A percentile compares a stretch with the other conserved stretches of the same genome.
Conservation (phyloP, 2,113 vertebrate genomes). For the Aspidoscelis tigris region DNA sequence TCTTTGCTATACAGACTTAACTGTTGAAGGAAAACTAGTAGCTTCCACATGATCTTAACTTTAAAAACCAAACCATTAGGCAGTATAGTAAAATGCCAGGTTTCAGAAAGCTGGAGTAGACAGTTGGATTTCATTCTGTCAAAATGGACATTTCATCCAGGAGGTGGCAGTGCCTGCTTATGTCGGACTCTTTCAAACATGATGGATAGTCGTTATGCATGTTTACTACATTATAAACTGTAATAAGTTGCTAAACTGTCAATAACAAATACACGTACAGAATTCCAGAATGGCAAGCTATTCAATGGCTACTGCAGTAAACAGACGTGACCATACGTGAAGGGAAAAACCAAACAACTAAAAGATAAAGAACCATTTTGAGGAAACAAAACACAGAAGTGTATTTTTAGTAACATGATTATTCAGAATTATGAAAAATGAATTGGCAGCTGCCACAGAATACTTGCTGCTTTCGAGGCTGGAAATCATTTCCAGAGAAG, state of each 20-base stretch:
- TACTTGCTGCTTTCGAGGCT: not conserved
- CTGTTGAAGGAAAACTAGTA: too few species aligned
- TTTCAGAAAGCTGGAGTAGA: not conserved
- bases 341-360: conserved; percentile 50
- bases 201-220: not conserved
- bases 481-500: rapidly evolving
- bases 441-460: not conserved
- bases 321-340: conserved; percentile 29
- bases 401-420: conserved; percentile 55
- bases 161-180: conserved; percentile 39
- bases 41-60: too few species aligned
- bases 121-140: not conserved
- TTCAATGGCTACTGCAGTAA: conserved; percentile 28
- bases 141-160: conserved; percentile 42
- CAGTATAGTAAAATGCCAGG: not conserved
- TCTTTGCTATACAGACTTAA: not conserved
- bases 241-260: not conserved
- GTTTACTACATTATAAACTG: not conserved
- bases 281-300: not conserved
- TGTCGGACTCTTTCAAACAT: not conserved
- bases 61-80: too few species aligned
- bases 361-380: conserved; percentile 51
- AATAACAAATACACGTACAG: not conserved
- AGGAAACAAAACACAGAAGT: conserved; percentile 52
- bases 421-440: conserved; percentile 10